Conservation (phyloP, 1,140 invertebrate genomes). For the Heliconius melpomene region DNA sequence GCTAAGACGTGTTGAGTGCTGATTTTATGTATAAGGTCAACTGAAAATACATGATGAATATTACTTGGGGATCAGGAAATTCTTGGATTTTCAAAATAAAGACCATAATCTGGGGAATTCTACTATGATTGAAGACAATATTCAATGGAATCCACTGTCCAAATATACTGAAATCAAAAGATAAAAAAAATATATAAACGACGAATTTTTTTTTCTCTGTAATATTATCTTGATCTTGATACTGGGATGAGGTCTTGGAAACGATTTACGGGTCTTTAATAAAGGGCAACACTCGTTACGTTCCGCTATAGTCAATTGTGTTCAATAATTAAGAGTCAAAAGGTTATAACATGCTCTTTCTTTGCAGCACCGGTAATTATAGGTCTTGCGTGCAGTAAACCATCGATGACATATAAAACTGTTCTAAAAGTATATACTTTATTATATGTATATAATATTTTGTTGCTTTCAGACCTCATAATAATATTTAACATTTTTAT, state of each 20-base stretch:
- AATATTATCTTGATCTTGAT: constrained; percentile 24
- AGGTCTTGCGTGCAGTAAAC: constrained; percentile 21
- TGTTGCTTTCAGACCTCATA: not conserved
- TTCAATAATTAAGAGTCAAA: constrained; percentile 69
- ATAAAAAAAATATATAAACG: not conserved
- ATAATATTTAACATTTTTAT: not conserved
- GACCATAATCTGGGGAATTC: no score
- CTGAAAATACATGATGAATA: not conserved
- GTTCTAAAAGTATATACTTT: not conserved
- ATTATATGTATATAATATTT: not conserved
- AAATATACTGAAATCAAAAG: not conserved
- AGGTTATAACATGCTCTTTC: constrained; percentile 56
- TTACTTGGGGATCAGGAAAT: no score
- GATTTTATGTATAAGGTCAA: not conserved
- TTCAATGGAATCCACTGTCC: not conserved
- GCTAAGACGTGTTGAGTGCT: not conserved
- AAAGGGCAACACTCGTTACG: constrained; percentile 57
- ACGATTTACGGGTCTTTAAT: constrained; percentile 65
- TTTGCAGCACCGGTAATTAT: constrained; percentile 46
- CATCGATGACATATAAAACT: constrained; percentile 15
- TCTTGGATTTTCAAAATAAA: no score
- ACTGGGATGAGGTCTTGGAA: constrained; percentile 43
- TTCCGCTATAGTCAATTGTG: constrained; percentile 54
- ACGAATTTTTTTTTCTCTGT: not conserved
- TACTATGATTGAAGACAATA: no score